phyloP scores from a whole-genome alignment of 2,797 vertebrate genomes.

The Liparis tanakae region DNA sequence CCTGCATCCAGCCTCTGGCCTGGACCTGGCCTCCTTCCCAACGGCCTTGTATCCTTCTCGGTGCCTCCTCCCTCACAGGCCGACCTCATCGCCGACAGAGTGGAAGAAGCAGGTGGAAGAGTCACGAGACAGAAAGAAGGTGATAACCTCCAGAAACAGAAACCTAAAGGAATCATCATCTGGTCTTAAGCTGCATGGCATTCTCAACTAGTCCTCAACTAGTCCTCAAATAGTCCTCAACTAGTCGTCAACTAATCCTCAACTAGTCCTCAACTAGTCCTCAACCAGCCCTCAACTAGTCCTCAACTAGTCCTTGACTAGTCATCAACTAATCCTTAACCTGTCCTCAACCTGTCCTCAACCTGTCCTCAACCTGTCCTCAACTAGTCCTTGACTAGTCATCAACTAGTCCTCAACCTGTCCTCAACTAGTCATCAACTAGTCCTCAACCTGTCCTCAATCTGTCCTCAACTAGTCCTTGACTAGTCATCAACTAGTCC shows the following conservation, averaged over 20 bases:
- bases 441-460: too few relatives aligned
- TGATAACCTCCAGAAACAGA: not conserved
- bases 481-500: too few relatives aligned
- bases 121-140: not conserved
- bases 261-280: not conserved
- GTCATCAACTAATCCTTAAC: too few relatives aligned
- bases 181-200: constrained; percentile 8
- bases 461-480: not conserved
- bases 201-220: not conserved
- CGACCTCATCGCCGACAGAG: not conserved
- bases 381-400: not conserved
- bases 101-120: not conserved
- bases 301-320: too few relatives aligned
- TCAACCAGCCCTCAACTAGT: not conserved
- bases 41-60: too few relatives aligned
- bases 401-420: too few relatives aligned
- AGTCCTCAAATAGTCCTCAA: not conserved
- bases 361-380: too few relatives aligned
- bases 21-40: too few relatives aligned
- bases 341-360: not conserved
- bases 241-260: not conserved
- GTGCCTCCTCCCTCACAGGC: too few relatives aligned
- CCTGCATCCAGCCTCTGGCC: too few relatives aligned
- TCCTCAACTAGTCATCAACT: not conserved
- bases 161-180: not conserved